A percentile compares a stretch with the other conserved stretches of the same genome.
Conservation (phyloP, 2,113 vertebrate species). For the cat (Felis catus) region DNA sequence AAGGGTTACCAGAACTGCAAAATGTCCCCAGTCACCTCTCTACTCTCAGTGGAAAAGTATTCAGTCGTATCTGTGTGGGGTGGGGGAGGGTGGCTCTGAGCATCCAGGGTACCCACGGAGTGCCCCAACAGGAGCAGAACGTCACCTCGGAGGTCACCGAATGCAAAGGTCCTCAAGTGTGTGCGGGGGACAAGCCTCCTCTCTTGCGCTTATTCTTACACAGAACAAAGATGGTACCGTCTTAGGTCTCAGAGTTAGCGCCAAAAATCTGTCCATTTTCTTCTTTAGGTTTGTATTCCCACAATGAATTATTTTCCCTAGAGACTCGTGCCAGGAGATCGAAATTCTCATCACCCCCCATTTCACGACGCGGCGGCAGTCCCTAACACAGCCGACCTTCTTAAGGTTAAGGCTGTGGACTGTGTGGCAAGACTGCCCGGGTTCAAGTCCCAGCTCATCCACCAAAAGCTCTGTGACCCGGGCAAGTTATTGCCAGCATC, state of each 20-base stretch:
- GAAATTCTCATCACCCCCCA: slow-evolving; percentile 39
- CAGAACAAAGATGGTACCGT: background rate
- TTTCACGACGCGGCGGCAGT: background rate
- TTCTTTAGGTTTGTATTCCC: slow-evolving; percentile 24
- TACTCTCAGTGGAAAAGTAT: slow-evolving; percentile 31
- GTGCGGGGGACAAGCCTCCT: background rate
- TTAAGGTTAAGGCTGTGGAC: background rate
- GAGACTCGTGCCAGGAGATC: background rate
- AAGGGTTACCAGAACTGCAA: background rate
- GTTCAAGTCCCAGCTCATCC: background rate
- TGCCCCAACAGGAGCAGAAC: slow-evolving; percentile 8
- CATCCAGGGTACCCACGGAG: background rate
- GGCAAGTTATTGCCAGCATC: background rate
- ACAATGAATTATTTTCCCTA: slow-evolving; percentile 43
- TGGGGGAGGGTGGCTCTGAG: background rate
- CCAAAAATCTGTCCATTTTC: background rate
- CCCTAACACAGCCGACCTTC: background rate
- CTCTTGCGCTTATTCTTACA: slow-evolving; percentile 6
- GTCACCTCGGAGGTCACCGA: slow-evolving; percentile 1
- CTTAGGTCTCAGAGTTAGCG: background rate
- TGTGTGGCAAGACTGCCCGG: background rate
- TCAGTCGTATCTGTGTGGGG: background rate
- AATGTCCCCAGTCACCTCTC: slow-evolving; percentile 21
- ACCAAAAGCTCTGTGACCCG: slow-evolving; percentile 19
- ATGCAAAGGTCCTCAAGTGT: background rate